Conservation (phyloP, 1,140 invertebrate species). For the Apis cerana region DNA sequence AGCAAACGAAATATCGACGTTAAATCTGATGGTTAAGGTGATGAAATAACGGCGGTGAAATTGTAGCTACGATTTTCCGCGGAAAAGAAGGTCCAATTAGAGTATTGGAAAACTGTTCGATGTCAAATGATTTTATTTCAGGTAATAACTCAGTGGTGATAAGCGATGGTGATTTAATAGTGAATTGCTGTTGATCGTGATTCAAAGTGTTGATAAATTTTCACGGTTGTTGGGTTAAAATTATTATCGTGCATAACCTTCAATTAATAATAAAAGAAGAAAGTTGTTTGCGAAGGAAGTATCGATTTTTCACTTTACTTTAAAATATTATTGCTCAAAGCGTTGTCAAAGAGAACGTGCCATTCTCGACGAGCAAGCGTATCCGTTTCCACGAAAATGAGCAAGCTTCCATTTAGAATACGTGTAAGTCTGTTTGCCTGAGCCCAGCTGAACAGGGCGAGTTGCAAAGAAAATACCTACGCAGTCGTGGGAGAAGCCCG, state of each 20-base stretch:
- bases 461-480: slow-evolving; percentile 53
- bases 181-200: background rate
- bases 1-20: background rate
- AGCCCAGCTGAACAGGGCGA: slow-evolving; percentile 25
- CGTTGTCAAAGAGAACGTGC: background rate
- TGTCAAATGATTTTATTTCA: background rate
- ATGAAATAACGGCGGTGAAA: too few species aligned
- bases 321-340: background rate
- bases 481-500: slow-evolving; percentile 22
- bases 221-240: too few species aligned
- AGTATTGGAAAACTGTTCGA: slow-evolving; percentile 13
- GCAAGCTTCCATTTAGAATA: slow-evolving; percentile 11
- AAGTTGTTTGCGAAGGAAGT: background rate
- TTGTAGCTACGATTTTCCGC: background rate
- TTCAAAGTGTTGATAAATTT: background rate
- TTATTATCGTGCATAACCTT: too few species aligned
- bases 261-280: too few species aligned
- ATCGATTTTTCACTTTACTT: background rate
- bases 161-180: background rate
- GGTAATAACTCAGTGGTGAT: background rate
- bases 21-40: background rate
- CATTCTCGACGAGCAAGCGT: background rate
- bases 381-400: slow-evolving; percentile 27
- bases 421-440: slow-evolving; percentile 51
- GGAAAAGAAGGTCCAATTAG: slow-evolving; percentile 2